These are phyloP conservation scores for Natator depressus DNA, from an alignment of 2,113 vertebrate genomes.

Conservation along the genomic window DNA sequence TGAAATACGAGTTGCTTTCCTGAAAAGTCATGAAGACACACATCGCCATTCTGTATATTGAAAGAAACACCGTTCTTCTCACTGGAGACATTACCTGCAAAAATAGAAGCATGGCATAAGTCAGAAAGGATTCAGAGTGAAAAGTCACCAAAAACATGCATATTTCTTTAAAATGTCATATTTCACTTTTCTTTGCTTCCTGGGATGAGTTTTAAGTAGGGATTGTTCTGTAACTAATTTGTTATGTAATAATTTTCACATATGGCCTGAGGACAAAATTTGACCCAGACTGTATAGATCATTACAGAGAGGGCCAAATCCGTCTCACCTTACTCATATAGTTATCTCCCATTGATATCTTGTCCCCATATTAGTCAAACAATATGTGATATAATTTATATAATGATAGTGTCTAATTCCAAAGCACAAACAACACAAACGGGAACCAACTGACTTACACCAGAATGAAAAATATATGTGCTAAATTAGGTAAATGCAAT, in stretches of 20 bases:
- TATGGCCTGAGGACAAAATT: neutral
- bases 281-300: neutral
- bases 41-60: constrained; percentile 79
- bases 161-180: neutral
- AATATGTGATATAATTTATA: neutral
- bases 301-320: neutral
- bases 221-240: neutral
- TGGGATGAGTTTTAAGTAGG: neutral
- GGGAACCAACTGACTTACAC: neutral
- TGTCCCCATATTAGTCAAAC: neutral
- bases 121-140: constrained; percentile 22
- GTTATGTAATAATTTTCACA: neutral
- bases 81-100: constrained; percentile 74
- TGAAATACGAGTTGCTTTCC: constrained; percentile 73
- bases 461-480: neutral
- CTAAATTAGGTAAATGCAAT: neutral
- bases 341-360: neutral
- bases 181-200: neutral
- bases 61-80: constrained; percentile 82
- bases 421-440: neutral
- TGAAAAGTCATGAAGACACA: constrained; percentile 79
- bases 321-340: neutral
- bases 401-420: neutral
- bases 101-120: constrained; percentile 39
- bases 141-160: neutral